These are phyloP conservation scores for Diloba caeruleocephala DNA, from an alignment of 2,888 invertebrate genomes.

Conservation along the genomic window DNA sequence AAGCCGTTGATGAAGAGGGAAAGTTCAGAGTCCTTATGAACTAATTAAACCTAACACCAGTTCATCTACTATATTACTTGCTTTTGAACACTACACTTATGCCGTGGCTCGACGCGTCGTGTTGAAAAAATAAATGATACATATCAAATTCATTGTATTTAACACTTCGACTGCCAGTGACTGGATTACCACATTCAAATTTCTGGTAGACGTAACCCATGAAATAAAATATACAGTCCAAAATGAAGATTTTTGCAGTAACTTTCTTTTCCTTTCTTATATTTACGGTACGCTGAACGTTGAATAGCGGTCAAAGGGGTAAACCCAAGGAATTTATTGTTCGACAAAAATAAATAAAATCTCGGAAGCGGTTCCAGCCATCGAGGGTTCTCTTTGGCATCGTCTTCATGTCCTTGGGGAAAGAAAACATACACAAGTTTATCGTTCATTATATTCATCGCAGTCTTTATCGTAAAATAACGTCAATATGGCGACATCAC, in stretches of 20 bases:
- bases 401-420: conserved; percentile 74
- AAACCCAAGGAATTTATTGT: conserved; percentile 61
- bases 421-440: conserved; percentile 79
- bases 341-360: conserved; percentile 60
- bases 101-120: conserved; percentile 46
- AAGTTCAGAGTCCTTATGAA: conserved; percentile 41
- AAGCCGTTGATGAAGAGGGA: conserved; percentile 33
- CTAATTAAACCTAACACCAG: conserved; percentile 45
- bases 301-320: conserved; percentile 51
- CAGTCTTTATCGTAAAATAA: conserved; percentile 45
- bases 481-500: conserved; percentile 64
- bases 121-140: conserved; percentile 56
- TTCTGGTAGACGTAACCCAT: neutral
- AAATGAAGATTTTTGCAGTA: conserved; percentile 9
- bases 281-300: conserved; percentile 22
- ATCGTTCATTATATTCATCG: conserved; percentile 55
- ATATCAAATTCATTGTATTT: conserved; percentile 43
- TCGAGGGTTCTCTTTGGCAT: conserved; percentile 55
- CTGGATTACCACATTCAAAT: neutral
- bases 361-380: conserved; percentile 52
- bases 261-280: conserved; percentile 8
- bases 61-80: conserved; percentile 49
- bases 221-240: conserved; percentile 1
- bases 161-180: conserved; percentile 47
- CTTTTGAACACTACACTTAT: conserved; percentile 53